These are phyloP conservation scores for Python bivittatus DNA, from an alignment of 2,113 vertebrate genomes.

Conservation along the genomic window DNA sequence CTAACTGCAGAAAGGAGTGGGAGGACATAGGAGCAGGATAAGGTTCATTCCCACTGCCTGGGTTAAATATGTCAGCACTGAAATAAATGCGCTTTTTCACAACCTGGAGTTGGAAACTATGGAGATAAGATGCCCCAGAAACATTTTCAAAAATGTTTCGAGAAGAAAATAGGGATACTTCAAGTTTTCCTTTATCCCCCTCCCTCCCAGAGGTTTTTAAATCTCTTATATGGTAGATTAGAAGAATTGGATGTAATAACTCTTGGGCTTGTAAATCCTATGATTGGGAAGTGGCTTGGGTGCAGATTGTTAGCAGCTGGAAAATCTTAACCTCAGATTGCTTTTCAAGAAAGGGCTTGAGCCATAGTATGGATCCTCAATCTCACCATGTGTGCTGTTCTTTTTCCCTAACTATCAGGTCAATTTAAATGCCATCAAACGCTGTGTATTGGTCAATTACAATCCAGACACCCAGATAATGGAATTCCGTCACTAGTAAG, in stretches of 20 bases:
- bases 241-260: not conserved
- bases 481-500: constrained; percentile 92
- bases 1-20: not conserved
- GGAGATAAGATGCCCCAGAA: not conserved
- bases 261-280: not conserved
- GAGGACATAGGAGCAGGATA: not conserved
- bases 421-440: constrained; percentile 87
- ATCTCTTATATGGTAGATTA: not conserved
- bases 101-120: not conserved
- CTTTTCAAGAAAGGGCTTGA: not conserved
- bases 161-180: not conserved
- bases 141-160: not conserved
- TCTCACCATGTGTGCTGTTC: fast-evolving
- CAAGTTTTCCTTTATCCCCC: not conserved
- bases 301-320: not conserved
- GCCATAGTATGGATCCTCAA: not conserved
- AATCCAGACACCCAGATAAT: constrained; percentile 77
- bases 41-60: not conserved
- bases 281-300: not conserved
- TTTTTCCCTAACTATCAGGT: constrained; percentile 70
- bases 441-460: constrained; percentile 87
- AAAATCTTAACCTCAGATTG: not conserved
- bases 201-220: not conserved
- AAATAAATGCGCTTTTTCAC: not conserved
- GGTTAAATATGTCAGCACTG: not conserved